Base-by-base conservation (phyloP, 1,140 invertebrate genomes). In the Bombus confusus region DNA sequence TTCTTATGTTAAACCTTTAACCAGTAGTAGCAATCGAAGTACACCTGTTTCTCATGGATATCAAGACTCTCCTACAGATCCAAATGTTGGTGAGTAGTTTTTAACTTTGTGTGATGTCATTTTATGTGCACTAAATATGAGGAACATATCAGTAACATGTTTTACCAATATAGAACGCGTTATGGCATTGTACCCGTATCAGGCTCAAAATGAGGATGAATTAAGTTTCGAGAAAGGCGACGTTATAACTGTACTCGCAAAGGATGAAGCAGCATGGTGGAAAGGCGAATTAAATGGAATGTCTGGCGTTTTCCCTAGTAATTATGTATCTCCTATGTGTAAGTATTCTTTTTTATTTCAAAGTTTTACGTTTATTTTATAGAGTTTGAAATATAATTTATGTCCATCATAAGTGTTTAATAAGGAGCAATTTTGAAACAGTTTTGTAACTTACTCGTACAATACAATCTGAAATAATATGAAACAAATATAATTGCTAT, bases 191-290 rank as follows among this genome's bases (percentile, higher is more conserved):
- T 99, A 98, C 95, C 97, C 98, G 5, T 99, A 99, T 94, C 96
- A 97, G 74, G 98, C 98, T 74, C 98, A 98, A 95, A 99, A 99
- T 93, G 97, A 98, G 59, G 99, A 99, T 94, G 99, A 99, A 94
- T 95, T 99, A 73, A 98, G 97, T 88, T 99, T 99, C 93, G 97
- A 98, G 80, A 99, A 99, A 94, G 98, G 98, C 92, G 98, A 99
- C 91, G 97, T 99, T 72, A 99, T 99, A 81, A 97, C 97, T 68
- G 97, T 99, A 22, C 96, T 99, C 18, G 97, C 98, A 78, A 97
- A 98, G 89, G 98, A 99, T 87, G 99, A 99, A 93, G 97, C 97
- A 66, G 97, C 98, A 79, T 99, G 99, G 99, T 99, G 99, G 99
- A 97, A 97, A 93, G 99, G 99, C 66, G 98, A 98, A 95, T 95